A percentile compares a stretch with the other conserved stretches of the same genome.
phyloP scores from a whole-genome alignment of 2,888 invertebrate species.

The Geotrupes spiniger region DNA sequence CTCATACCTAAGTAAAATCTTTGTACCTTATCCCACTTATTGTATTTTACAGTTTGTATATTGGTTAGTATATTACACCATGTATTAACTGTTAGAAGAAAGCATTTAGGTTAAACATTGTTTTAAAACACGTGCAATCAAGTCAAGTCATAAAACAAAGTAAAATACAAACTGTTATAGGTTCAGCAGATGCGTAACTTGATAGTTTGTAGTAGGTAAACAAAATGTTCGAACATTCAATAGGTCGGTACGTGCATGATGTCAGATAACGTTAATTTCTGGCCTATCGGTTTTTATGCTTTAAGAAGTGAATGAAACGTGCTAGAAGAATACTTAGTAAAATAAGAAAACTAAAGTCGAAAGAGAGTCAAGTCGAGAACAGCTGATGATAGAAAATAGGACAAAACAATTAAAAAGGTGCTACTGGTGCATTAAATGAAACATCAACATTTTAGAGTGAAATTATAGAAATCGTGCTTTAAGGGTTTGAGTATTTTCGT shows the following conservation, averaged over 20 bases:
- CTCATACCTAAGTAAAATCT: no score
- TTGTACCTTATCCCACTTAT: no score
- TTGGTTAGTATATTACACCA: no score
- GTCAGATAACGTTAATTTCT: neutral
- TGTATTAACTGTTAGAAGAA: neutral
- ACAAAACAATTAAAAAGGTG: conserved; percentile 15
- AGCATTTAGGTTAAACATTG: neutral
- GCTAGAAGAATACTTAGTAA: conserved; percentile 8
- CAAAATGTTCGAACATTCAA: no score
- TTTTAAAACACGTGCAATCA: neutral
- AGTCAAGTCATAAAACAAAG: neutral
- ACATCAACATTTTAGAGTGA: conserved; percentile 2
- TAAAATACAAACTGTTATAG: conserved; percentile 1
- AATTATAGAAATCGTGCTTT: conserved; percentile 2
- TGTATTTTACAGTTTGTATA: no score
- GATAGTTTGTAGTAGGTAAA: neutral
- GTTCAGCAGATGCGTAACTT: neutral
- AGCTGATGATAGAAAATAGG: conserved; percentile 10
- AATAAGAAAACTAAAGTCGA: conserved; percentile 2
- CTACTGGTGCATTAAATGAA: conserved; percentile 14
- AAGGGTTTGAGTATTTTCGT: conserved; percentile 9
- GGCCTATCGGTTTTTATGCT: no score
- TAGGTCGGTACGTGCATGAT: neutral
- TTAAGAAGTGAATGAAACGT: conserved; percentile 8
- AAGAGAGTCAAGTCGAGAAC: conserved; percentile 5